phyloP scores from a whole-genome alignment of 2,797 vertebrate genomes.

The Sandelia bainsii region DNA sequence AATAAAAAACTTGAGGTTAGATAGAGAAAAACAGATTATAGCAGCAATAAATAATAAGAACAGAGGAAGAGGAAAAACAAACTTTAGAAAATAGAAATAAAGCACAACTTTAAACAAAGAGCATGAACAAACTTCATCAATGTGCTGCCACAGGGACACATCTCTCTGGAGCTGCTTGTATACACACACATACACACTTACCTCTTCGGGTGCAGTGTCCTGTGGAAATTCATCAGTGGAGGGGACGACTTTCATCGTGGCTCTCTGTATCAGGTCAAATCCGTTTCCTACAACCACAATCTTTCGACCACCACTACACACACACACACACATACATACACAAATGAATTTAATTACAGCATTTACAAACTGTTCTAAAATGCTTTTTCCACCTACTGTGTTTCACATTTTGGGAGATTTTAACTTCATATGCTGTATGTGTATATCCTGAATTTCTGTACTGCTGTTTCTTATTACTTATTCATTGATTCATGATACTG shows the following conservation, averaged over 20 bases:
- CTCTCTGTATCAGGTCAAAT: slow-evolving; percentile 86
- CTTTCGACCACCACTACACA: slow-evolving; percentile 90
- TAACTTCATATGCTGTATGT: no score
- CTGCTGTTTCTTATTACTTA: no score
- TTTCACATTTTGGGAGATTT: no score
- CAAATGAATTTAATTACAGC: neutral
- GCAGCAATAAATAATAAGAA: slow-evolving; percentile 1
- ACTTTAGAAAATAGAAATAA: no score
- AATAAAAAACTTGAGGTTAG: neutral
- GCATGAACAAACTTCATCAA: slow-evolving; percentile 2
- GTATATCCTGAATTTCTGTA: no score
- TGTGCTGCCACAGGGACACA: neutral
- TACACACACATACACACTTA: slow-evolving; percentile 32
- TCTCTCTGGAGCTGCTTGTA: neutral
- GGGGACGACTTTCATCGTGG: slow-evolving; percentile 74
- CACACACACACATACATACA: slow-evolving; percentile 12
- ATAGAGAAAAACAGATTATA: neutral
- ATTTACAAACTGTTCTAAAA: no score
- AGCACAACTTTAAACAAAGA: neutral
- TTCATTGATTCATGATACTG: no score
- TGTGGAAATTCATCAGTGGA: slow-evolving; percentile 59
- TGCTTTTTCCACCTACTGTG: no score
- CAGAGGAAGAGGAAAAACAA: slow-evolving; percentile 2
- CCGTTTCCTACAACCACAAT: slow-evolving; percentile 88
- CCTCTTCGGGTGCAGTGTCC: slow-evolving; percentile 53